Evolutionary conservation across 2,888 invertebrate genomes (phyloP).

Genomic region (Therioaphis trifolii): DNA sequence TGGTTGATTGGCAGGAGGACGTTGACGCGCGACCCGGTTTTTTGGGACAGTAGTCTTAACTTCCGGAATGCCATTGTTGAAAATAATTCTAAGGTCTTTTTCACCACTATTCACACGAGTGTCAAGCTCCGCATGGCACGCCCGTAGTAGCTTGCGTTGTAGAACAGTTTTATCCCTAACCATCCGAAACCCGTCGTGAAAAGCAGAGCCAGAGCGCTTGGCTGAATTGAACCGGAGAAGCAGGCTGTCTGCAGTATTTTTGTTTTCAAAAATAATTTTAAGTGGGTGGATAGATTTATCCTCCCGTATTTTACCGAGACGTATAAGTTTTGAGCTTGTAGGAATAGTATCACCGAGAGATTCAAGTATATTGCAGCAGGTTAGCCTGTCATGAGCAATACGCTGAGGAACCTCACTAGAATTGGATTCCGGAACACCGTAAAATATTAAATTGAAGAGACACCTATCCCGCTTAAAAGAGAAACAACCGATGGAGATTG

Average conservation of each 20-base stretch:
- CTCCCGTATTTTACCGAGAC: too few relatives aligned
- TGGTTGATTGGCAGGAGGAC: too few relatives aligned
- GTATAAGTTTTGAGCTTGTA: not conserved
- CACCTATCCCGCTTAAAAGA: not conserved
- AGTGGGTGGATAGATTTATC: not conserved
- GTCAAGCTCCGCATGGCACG: not conserved
- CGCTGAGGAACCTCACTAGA: too few relatives aligned
- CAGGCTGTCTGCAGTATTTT: not conserved
- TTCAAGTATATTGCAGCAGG: not conserved
- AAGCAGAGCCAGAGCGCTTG: not conserved
- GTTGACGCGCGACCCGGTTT: too few relatives aligned
- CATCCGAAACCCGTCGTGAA: not conserved
- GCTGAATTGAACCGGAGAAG: not conserved
- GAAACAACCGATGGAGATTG: too few relatives aligned
- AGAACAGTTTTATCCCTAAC: not conserved
- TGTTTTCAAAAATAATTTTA: not conserved
- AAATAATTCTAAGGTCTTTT: too few relatives aligned
- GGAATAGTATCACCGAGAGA: not conserved
- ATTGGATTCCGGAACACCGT: not conserved
- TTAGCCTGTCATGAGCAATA: not conserved
- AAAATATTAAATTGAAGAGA: not conserved
- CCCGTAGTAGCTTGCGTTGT: not conserved
- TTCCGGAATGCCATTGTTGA: too few relatives aligned
- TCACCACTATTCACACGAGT: not conserved
- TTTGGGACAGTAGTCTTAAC: too few relatives aligned